These are phyloP conservation scores for Grallaria varia DNA, from an alignment of 2,113 vertebrate genomes.

Conservation along the genomic window DNA sequence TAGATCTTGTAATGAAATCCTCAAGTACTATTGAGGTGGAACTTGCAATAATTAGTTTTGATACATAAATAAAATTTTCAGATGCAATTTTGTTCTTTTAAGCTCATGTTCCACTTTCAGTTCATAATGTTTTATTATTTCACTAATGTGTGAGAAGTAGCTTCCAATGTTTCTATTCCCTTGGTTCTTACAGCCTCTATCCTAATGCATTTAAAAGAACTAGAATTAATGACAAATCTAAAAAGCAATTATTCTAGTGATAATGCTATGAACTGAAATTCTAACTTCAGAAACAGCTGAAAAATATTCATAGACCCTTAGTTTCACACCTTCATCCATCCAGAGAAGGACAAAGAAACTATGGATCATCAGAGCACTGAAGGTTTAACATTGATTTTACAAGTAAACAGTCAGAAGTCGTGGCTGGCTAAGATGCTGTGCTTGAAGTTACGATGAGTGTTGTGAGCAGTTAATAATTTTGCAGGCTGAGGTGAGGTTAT, in stretches of 20 bases:
- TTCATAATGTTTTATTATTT: constrained; percentile 44
- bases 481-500: background rate
- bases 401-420: background rate
- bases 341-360: background rate
- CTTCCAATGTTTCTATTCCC: background rate
- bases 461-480: background rate
- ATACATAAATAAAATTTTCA: constrained; percentile 75
- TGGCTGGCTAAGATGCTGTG: background rate
- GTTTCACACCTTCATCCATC: background rate
- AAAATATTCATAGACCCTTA: background rate
- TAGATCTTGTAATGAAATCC: constrained; percentile 75
- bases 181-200: background rate
- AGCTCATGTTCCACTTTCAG: constrained; percentile 43
- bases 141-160: background rate
- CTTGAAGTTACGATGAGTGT: background rate
- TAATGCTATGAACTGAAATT: background rate
- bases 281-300: background rate
- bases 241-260: background rate
- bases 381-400: background rate
- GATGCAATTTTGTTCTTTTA: constrained; percentile 66
- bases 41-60: constrained; percentile 75
- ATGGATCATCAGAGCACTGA: background rate
- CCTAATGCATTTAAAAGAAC: background rate
- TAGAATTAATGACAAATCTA: constrained; percentile 3
- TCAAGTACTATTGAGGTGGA: constrained; percentile 67